phyloP scores from a whole-genome alignment of 2,113 vertebrate genomes.

The Aldabrachelys gigantea region DNA sequence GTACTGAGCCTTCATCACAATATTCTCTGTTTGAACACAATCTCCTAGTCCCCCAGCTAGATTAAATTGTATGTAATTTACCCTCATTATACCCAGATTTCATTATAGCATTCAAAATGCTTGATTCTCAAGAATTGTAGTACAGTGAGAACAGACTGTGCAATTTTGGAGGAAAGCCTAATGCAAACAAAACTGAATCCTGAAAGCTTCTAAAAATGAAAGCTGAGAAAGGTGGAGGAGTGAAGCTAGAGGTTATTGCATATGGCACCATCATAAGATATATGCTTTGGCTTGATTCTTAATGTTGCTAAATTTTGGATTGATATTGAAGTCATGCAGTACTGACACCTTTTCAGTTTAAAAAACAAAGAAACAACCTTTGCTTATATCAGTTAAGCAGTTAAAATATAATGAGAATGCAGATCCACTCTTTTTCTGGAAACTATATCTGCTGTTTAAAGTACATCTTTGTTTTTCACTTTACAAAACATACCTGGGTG shows the following conservation, averaged over 20 bases:
- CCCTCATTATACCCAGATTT: conserved; percentile 34
- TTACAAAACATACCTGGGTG: background rate
- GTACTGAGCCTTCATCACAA: conserved; percentile 29
- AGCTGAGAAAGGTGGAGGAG: background rate
- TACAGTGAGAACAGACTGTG: conserved; percentile 24
- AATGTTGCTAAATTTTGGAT: background rate
- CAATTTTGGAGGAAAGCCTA: conserved; percentile 32
- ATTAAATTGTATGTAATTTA: conserved; percentile 58
- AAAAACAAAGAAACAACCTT: background rate
- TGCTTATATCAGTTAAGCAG: background rate
- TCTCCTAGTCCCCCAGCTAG: conserved; percentile 11
- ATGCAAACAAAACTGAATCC: background rate
- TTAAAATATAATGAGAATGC: background rate
- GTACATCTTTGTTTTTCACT: background rate
- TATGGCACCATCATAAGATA: background rate
- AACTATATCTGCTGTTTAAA: background rate
- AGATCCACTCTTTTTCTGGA: background rate
- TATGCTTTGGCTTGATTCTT: background rate
- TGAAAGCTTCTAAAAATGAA: conserved; percentile 23
- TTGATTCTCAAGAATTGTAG: conserved; percentile 17
- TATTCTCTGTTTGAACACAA: conserved; percentile 37
- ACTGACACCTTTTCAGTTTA: background rate
- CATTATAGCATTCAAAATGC: conserved; percentile 35
- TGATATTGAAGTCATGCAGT: background rate
- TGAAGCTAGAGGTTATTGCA: background rate